These are phyloP conservation scores for Pterois miles DNA, from an alignment of 2,797 vertebrate genomes.

Conservation along the genomic window DNA sequence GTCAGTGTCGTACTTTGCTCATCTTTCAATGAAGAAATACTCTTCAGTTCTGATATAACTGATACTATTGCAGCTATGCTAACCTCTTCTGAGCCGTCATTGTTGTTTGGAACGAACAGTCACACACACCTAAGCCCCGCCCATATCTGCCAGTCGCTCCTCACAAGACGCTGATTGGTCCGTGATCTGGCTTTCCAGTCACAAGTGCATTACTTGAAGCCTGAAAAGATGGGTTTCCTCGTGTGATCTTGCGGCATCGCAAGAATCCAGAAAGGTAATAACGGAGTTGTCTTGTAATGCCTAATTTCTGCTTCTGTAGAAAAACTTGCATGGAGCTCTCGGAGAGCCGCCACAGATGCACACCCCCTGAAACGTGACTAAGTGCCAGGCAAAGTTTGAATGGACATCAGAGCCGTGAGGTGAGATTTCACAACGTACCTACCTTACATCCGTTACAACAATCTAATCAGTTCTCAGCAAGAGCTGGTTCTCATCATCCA, in stretches of 20 bases:
- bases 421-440: too few species aligned
- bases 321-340: too few species aligned
- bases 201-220: background rate
- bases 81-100: background rate
- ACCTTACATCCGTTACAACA: too few species aligned
- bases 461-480: too few species aligned
- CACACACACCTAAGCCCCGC: rapidly evolving
- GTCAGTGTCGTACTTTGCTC: background rate
- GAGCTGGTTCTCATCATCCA: too few species aligned
- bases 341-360: too few species aligned
- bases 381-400: background rate
- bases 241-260: background rate
- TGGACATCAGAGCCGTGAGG: too few species aligned
- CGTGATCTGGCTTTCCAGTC: background rate
- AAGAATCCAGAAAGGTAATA: background rate
- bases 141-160: background rate
- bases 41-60: too few species aligned
- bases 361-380: too few species aligned
- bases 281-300: background rate
- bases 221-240: background rate
- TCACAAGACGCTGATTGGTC: rapidly evolving
- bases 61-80: too few species aligned
- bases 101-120: too few species aligned
- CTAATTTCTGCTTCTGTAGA: too few species aligned
- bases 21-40: background rate